These are phyloP conservation scores for Atta texana DNA, from an alignment of 1,140 invertebrate genomes.

Conservation along the genomic window DNA sequence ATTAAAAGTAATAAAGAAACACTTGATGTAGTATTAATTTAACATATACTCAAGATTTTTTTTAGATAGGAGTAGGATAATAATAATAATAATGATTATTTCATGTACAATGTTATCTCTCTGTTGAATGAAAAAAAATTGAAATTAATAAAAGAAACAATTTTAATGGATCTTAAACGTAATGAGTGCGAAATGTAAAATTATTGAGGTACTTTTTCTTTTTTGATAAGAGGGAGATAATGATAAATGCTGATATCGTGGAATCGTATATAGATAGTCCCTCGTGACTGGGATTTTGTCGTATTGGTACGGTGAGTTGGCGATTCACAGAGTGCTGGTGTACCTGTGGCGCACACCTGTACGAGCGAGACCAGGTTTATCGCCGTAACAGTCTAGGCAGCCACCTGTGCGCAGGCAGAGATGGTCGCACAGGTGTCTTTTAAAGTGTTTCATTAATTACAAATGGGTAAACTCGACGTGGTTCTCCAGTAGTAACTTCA, in stretches of 20 bases:
- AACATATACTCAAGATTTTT: neutral
- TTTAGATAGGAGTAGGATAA: neutral
- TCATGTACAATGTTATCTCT: neutral
- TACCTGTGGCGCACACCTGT: conserved; percentile 73
- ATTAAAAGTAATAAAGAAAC: no score
- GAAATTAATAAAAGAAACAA: neutral
- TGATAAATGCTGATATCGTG: conserved; percentile 4
- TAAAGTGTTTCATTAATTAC: conserved; percentile 84
- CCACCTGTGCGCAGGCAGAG: conserved; percentile 79
- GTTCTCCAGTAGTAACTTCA: conserved; percentile 28
- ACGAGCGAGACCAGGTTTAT: conserved; percentile 72
- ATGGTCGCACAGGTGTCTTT: conserved; percentile 83
- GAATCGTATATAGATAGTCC: neutral
- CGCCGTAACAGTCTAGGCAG: conserved; percentile 70
- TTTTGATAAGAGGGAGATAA: conserved; percentile 10
- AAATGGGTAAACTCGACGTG: conserved; percentile 78
- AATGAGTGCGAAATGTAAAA: neutral
- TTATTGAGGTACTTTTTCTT: neutral
- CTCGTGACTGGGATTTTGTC: conserved; percentile 66
- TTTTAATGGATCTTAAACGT: no score
- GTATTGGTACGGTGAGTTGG: conserved; percentile 62
- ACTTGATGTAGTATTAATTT: neutral
- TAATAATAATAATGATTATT: neutral
- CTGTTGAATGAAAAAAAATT: neutral
- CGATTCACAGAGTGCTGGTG: conserved; percentile 71